Conservation (phyloP, 1,140 invertebrate species). For the Pentalonia nigronervosa region DNA sequence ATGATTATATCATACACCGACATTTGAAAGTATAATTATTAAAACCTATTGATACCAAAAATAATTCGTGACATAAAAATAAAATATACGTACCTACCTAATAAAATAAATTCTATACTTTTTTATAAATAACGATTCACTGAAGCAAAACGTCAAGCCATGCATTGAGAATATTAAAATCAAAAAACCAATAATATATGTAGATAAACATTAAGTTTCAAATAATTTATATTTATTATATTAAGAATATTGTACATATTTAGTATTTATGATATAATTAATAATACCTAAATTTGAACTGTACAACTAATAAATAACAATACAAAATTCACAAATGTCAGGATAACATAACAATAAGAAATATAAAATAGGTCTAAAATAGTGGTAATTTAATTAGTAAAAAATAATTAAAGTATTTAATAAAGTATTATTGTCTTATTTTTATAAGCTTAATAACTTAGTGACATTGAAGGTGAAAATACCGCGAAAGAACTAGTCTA, state of each 20-base stretch:
- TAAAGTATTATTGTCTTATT: not conserved
- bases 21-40: not conserved
- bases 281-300: not conserved
- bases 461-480: slow-evolving; percentile 46
- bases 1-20: not conserved
- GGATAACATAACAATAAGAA: not conserved
- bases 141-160: not conserved
- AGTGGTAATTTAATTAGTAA: not conserved
- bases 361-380: not conserved
- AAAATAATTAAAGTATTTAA: not conserved
- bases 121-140: not conserved
- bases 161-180: not conserved
- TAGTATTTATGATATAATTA: not conserved
- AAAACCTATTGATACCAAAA: not conserved
- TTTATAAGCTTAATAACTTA: not conserved
- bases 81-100: not conserved
- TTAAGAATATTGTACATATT: not conserved
- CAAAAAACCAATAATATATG: not conserved
- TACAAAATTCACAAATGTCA: not conserved
- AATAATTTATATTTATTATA: not conserved
- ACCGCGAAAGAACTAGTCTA: slow-evolving; percentile 14
- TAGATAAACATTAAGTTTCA: not conserved
- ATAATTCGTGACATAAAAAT: not conserved
- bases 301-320: not conserved
- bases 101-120: not conserved